These are phyloP conservation scores for Dinomys branickii DNA, from an alignment of 2,113 vertebrate species.

Conservation along the genomic window DNA sequence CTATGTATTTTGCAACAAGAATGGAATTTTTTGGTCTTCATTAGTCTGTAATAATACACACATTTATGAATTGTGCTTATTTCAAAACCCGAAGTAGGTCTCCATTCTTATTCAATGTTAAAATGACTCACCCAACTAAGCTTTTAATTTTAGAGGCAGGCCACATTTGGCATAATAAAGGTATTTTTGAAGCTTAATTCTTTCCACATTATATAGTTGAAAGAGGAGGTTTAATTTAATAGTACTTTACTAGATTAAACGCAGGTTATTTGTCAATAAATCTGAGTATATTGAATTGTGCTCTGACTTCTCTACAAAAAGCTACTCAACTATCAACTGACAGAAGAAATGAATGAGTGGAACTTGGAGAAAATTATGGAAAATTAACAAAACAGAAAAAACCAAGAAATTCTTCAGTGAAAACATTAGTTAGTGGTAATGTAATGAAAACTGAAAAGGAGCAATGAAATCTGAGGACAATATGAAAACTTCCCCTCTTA, in stretches of 20 bases:
- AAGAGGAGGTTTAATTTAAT: slow-evolving; percentile 18
- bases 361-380: background rate
- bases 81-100: slow-evolving; percentile 64
- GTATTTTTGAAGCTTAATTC: slow-evolving; percentile 39
- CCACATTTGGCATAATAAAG: background rate
- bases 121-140: slow-evolving; percentile 67
- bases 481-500: background rate
- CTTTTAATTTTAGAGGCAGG: slow-evolving; percentile 76
- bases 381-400: slow-evolving; percentile 19
- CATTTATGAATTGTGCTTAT: slow-evolving; percentile 72
- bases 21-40: slow-evolving; percentile 52
- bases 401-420: background rate
- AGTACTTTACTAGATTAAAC: slow-evolving; percentile 47
- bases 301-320: slow-evolving; percentile 13
- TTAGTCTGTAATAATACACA: slow-evolving; percentile 37
- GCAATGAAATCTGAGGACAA: background rate
- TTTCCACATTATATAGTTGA: slow-evolving; percentile 36
- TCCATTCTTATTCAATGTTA: slow-evolving; percentile 50
- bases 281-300: background rate
- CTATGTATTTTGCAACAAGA: background rate
- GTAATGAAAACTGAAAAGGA: background rate
- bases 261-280: slow-evolving; percentile 23
- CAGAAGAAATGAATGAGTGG: background rate
- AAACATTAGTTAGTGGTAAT: slow-evolving; percentile 19
- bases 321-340: background rate